Evolutionary conservation across 2,797 vertebrate genomes (phyloP), one percentile per base, ranked within the genome.

Genomic region (Garrulus glandarius): DNA sequence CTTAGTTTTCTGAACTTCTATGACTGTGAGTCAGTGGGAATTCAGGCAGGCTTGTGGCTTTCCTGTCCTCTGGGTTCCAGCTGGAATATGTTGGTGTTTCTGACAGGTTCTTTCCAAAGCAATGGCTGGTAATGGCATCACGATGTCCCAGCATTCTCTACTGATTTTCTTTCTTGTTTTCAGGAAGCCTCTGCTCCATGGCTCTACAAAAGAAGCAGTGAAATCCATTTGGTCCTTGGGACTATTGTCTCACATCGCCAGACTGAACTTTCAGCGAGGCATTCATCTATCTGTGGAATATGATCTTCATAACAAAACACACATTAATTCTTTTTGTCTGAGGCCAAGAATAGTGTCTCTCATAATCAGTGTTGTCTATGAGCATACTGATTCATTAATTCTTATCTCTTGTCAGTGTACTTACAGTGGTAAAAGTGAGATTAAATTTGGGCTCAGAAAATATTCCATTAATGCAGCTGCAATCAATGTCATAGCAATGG

Each of bases 251-350:
- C 75, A 34, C 32, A 13, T 19, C 0, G 0, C 37, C 91, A 89
- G 82, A 56, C 75, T 56, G 82, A 91, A 49, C 41, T 75, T 71
- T 46, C 37, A 77, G 57, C 0, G 1, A 60, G 60, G n/a, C 44
- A 30, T 80, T 89, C 22, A 12, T 70, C 52, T 79, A 5, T 65
- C 81, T 43, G 24, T 43, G 49, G 56, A 87, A 68, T 85, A 87
- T 32, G 75, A 65, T 81, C 72, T 85, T 89, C 37, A 9, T 77
- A 85, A 89, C 56, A 87, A 91, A 93, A 83, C 84, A 80, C 52
- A 39, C 36, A n/a, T 37, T 70, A 65, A 64, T 74, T 74, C 60
- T 80, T 92, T 92, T 87, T 91, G 75, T 91, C 70, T 85, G 79
- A 83, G 92, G 46, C 41, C 49, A 67, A 49, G 84, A 84, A 47